These are phyloP conservation scores for Marronus borbonicus DNA, from an alignment of 2,888 invertebrate genomes.

Conservation along the genomic window DNA sequence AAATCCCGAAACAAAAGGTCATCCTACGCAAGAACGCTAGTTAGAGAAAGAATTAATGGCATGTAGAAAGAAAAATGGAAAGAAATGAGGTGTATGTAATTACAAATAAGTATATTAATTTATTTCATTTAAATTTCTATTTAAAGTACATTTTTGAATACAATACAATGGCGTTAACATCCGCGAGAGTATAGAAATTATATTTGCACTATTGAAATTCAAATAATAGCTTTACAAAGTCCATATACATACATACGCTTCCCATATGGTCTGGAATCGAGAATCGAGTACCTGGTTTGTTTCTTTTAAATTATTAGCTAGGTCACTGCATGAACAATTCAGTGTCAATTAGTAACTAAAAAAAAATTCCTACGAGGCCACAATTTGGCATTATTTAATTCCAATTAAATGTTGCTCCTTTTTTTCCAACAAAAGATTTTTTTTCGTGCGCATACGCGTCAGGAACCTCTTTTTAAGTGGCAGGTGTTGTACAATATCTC, in stretches of 20 bases:
- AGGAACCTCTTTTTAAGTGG: constrained; percentile 15
- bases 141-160: background rate
- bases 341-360: constrained; percentile 33
- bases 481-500: constrained; percentile 45
- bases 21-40: constrained; percentile 39
- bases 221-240: constrained; percentile 28
- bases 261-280: constrained; percentile 31
- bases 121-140: background rate
- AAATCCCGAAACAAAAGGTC: constrained; percentile 49
- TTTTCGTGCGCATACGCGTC: constrained; percentile 10
- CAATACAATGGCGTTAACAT: background rate
- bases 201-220: constrained; percentile 38
- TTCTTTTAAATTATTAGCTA: constrained; percentile 36
- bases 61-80: background rate
- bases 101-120: constrained; percentile 4
- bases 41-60: constrained; percentile 27
- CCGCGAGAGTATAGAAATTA: background rate
- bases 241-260: constrained; percentile 4
- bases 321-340: constrained; percentile 25
- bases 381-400: constrained; percentile 41
- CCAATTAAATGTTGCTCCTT: constrained; percentile 39
- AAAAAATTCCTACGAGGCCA: constrained; percentile 24
- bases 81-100: background rate
- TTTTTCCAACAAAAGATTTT: constrained; percentile 29
- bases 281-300: background rate